These are phyloP conservation scores for Drosophila nigromelanica DNA, from an alignment of 1,140 invertebrate genomes.

Conservation along the genomic window DNA sequence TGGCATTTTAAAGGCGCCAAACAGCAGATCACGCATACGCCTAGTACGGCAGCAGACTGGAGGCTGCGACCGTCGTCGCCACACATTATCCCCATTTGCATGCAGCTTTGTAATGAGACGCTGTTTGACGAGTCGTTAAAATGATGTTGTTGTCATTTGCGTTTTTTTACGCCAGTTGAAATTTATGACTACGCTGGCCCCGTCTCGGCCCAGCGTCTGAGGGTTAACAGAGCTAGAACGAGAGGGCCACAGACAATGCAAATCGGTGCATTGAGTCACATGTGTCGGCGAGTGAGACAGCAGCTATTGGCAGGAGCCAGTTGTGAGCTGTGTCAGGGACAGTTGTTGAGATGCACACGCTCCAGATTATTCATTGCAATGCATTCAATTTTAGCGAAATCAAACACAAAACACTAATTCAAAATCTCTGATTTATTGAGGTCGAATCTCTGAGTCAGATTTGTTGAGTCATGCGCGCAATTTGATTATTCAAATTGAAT, in stretches of 20 bases:
- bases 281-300: neutral
- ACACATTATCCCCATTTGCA: slow-evolving; percentile 14
- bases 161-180: slow-evolving; percentile 38
- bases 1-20: slow-evolving; percentile 12
- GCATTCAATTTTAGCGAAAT: neutral
- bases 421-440: slow-evolving; percentile 21
- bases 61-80: slow-evolving; percentile 12
- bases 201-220: slow-evolving; percentile 28
- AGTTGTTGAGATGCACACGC: slow-evolving; percentile 4
- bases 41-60: slow-evolving; percentile 8
- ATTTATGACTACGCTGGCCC: slow-evolving; percentile 57
- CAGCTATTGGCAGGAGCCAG: slow-evolving; percentile 11
- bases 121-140: slow-evolving; percentile 33
- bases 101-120: slow-evolving; percentile 36
- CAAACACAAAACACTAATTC: neutral
- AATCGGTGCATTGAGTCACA: neutral
- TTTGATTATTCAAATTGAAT: slow-evolving; percentile 43
- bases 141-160: slow-evolving; percentile 27
- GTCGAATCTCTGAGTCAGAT: slow-evolving; percentile 17
- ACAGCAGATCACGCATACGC: slow-evolving; percentile 37
- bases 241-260: neutral
- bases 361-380: neutral
- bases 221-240: neutral
- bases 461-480: slow-evolving; percentile 16
- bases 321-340: slow-evolving; percentile 15